A percentile compares a stretch with the other conserved stretches of the same genome.
phyloP scores from a whole-genome alignment of 2,113 vertebrate species.

The Oriolus oriolus region DNA sequence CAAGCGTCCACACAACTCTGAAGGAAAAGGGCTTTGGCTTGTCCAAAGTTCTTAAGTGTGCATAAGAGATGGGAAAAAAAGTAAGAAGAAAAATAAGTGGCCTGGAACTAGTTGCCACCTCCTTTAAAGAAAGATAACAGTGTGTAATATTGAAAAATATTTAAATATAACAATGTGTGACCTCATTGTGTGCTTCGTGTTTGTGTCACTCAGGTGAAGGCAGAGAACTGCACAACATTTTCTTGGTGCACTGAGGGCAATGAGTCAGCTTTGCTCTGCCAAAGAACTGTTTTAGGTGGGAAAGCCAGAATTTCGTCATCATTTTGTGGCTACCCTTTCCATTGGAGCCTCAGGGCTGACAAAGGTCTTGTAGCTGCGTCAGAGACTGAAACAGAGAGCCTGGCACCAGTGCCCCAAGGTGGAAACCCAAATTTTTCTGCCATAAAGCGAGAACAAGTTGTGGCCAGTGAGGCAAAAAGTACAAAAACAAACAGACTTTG shows the following conservation, averaged over 20 bases:
- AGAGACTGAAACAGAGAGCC: background rate
- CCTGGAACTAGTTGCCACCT: background rate
- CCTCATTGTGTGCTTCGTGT: background rate
- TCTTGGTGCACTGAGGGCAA: background rate
- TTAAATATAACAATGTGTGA: background rate
- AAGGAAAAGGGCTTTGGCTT: background rate
- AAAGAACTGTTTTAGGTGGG: background rate
- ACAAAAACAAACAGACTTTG: background rate
- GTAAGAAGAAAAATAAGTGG: background rate
- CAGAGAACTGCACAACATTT: background rate
- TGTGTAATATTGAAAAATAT: background rate
- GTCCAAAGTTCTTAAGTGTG: background rate
- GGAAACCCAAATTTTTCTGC: background rate
- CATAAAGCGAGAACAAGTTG: background rate
- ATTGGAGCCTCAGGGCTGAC: background rate
- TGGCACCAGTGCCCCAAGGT: background rate
- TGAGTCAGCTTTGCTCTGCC: background rate
- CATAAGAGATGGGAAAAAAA: fast-evolving
- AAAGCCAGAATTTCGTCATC: background rate
- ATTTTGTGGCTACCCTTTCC: background rate
- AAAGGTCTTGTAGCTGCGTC: background rate
- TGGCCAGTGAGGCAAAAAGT: background rate
- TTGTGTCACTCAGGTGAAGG: background rate
- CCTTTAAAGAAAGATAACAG: background rate
- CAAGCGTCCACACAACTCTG: background rate